Evolutionary conservation across 2,797 vertebrate species (phyloP).

Genomic region (Neostethus bicornis): DNA sequence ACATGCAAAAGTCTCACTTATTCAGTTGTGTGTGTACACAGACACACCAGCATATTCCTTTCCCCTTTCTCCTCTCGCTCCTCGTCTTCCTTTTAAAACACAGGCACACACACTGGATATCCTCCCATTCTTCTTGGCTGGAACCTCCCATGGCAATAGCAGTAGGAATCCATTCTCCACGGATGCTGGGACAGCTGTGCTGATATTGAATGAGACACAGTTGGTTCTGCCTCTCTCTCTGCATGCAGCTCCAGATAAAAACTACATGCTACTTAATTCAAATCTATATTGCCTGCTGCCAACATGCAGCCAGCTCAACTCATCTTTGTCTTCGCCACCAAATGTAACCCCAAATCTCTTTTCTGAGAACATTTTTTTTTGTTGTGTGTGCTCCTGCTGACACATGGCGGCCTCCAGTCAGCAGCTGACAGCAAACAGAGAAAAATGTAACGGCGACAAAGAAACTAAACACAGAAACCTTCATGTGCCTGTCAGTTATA

Average conservation of each 20-base stretch:
- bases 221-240: conserved; percentile 73
- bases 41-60: conserved; percentile 44
- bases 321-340: conserved; percentile 65
- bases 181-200: conserved; percentile 83
- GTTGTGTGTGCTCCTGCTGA: conserved; percentile 54
- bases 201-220: conserved; percentile 77
- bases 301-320: conserved; percentile 64
- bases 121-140: conserved; percentile 84
- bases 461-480: conserved; percentile 34
- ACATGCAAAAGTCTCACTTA: conserved; percentile 40
- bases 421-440: conserved; percentile 44
- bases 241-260: conserved; percentile 75
- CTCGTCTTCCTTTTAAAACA: conserved; percentile 67
- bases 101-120: conserved; percentile 79
- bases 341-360: conserved; percentile 48
- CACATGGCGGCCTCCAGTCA: conserved; percentile 53
- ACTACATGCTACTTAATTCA: conserved; percentile 78
- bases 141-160: conserved; percentile 81
- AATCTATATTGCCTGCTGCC: conserved; percentile 70
- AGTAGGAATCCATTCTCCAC: conserved; percentile 84
- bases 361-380: conserved; percentile 25
- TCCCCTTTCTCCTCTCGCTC: conserved; percentile 59
- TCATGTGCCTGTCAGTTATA: conserved; percentile 16
- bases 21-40: conserved; percentile 17
- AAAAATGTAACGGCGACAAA: conserved; percentile 39